Conservation (phyloP, 2,797 vertebrate genomes). For the Chrysocyon brachyurus region DNA sequence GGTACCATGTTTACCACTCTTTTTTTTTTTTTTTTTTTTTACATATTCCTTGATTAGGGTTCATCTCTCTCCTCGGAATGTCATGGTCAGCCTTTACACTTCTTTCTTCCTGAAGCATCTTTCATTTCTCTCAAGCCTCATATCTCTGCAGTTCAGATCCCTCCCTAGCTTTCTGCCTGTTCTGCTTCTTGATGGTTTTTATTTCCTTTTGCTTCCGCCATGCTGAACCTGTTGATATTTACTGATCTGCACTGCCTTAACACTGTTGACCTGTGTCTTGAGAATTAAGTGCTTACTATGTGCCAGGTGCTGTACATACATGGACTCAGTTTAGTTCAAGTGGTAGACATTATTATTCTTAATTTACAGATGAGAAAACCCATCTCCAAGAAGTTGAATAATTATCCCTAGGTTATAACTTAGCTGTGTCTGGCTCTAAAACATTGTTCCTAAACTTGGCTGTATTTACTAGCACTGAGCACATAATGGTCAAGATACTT, state of each 20-base stretch:
- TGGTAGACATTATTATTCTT: slow-evolving; percentile 20
- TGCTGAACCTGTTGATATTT: neutral
- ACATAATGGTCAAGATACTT: slow-evolving; percentile 18
- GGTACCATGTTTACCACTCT: neutral
- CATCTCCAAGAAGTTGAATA: slow-evolving; percentile 11
- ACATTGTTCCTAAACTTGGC: slow-evolving; percentile 11
- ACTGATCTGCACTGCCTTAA: neutral
- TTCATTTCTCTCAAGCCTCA: neutral
- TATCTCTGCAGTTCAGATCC: neutral
- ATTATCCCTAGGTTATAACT: neutral
- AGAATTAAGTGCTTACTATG: neutral
- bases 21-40: neutral
- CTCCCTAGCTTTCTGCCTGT: neutral
- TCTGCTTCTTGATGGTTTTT: neutral
- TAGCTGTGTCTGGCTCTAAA: neutral
- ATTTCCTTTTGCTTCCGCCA: neutral
- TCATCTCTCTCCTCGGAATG: neutral
- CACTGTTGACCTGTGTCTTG: neutral
- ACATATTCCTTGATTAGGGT: neutral
- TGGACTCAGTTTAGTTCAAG: neutral
- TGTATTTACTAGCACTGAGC: slow-evolving; percentile 4
- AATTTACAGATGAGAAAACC: slow-evolving; percentile 50
- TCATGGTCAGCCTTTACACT: neutral
- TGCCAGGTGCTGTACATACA: neutral
- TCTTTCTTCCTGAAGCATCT: slow-evolving; percentile 8